phyloP scores from a whole-genome alignment of 1,140 invertebrate species.

The Globodera ellingtonae region DNA sequence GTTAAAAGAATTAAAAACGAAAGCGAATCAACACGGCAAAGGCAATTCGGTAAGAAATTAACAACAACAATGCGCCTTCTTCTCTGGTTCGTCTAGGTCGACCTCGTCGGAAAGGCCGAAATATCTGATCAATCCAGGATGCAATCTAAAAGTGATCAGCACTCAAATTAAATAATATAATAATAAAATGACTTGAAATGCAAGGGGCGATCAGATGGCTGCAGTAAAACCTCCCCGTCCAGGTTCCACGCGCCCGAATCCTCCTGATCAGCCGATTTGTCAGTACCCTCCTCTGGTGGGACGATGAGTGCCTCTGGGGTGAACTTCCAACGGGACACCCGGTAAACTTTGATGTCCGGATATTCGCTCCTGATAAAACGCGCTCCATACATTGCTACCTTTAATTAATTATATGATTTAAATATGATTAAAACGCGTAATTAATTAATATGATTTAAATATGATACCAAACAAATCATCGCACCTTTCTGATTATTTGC shows the following conservation, averaged over 20 bases:
- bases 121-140: conserved; percentile 58
- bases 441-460: not conserved
- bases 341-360: conserved; percentile 51
- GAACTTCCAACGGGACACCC: conserved; percentile 59
- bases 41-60: not conserved
- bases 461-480: not conserved
- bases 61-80: conserved; percentile 45
- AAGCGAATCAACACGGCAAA: not conserved
- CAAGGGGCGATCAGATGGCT: conserved; percentile 51
- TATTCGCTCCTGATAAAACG: conserved; percentile 24
- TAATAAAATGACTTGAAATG: conserved; percentile 38
- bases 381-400: conserved; percentile 63
- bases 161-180: conserved; percentile 5
- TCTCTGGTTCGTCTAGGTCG: conserved; percentile 49
- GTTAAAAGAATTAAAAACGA: not conserved
- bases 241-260: conserved; percentile 63
- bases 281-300: conserved; percentile 2
- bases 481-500: conserved; percentile 50
- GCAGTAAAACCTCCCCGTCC: conserved; percentile 58
- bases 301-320: conserved; percentile 52
- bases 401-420: conserved; percentile 18
- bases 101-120: conserved; percentile 60
- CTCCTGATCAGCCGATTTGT: conserved; percentile 25
- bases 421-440: conserved; percentile 7
- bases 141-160: conserved; percentile 43